Percentiles rank a stretch among this genome's conserved stretches.
These are phyloP conservation scores for Polymixis lichenea DNA, from an alignment of 2,888 invertebrate species.

Conservation along the genomic window DNA sequence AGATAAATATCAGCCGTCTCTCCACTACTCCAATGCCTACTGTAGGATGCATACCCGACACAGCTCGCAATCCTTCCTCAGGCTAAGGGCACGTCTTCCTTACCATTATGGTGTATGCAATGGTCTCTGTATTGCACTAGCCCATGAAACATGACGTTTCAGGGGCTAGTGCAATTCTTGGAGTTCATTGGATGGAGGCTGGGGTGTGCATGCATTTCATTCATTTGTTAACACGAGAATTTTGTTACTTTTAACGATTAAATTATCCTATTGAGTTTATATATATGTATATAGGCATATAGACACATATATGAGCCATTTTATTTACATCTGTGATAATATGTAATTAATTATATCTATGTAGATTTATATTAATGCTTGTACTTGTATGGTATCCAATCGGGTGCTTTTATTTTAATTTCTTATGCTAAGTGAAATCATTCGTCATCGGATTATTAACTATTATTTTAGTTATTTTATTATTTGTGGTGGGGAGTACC, in stretches of 20 bases:
- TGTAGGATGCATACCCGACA: too few relatives aligned
- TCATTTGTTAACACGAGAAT: neutral
- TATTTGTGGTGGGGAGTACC: neutral
- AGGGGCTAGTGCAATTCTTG: too few relatives aligned
- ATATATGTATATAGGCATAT: too few relatives aligned
- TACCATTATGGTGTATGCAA: too few relatives aligned
- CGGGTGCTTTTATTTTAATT: constrained; percentile 16
- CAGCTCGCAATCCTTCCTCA: too few relatives aligned
- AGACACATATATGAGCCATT: neutral
- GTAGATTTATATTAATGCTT: constrained; percentile 16
- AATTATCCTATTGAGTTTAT: neutral
- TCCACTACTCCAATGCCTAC: too few relatives aligned
- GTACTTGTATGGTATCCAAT: constrained; percentile 35
- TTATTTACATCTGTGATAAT: neutral
- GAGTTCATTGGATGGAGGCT: too few relatives aligned
- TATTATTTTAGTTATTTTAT: neutral
- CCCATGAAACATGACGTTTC: too few relatives aligned
- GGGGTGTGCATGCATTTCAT: too few relatives aligned
- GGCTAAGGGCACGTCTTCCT: too few relatives aligned
- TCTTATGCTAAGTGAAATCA: constrained; percentile 8
- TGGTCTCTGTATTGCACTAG: too few relatives aligned
- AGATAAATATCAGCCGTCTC: too few relatives aligned
- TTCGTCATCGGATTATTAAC: neutral
- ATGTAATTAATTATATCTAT: neutral
- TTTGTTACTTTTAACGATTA: neutral